Evolutionary conservation across 2,797 vertebrate genomes (phyloP), one percentile per base, ranked within the genome.

Genomic region (Parotocinclus haroldoi): DNA sequence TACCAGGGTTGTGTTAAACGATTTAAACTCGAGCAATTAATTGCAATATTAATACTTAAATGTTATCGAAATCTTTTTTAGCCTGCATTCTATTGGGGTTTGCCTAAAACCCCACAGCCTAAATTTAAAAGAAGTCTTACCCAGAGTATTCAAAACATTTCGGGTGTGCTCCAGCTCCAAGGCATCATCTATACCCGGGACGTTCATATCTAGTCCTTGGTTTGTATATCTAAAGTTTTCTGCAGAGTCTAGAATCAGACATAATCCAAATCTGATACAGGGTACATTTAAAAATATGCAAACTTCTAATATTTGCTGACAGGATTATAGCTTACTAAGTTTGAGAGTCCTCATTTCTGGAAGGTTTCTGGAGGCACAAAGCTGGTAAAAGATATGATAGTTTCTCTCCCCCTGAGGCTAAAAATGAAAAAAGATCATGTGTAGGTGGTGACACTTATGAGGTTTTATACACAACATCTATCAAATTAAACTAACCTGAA

Each of bases 321-420:
- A 45, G 48, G 42, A 19, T 3, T 14, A 14, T 17, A 1, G 40
- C 85, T 88, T 78, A 92, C 88, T 58, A 59, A 94, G 85, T 71
- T 79, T 83, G 51, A 92, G 82, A 27, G 73, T 65, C 71, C 83
- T 90, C 82, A 93, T 81, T 76, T 94, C 89, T 0, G 89, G 89
- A 66, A 91, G 78, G 7, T 87, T 27, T 72, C 89, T 89, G 0
- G 86, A 89, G 13, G 89, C 88, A 69, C 92, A 94, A 73, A 93
- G 87, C 78, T 93, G 93, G 75, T 93, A 93, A 85, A 93, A 92
- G 80, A 93, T 89, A 46, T 93, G 92, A 52, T 92, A 92, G 79
- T 91, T 93, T 66, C 89, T 90, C 79, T 93, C 91, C 0, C 83
- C 69, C 19, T 85, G 64, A 0, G 81, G 85, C 91, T 93, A n/a